Evolutionary conservation across 2,113 vertebrate species (phyloP).

Genomic region (Bos taurus): ARS-UCD2.0 NC_037343.1:63728501-63729000

Average conservation of each 20-base stretch:
- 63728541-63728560: neutral
- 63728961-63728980: conserved; percentile 77
- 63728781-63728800: neutral
- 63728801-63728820: conserved; percentile 36
- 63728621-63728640: neutral
- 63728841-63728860: conserved; percentile 84
- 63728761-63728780: neutral
- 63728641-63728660: neutral
- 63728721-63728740: neutral
- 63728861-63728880: conserved; percentile 75
- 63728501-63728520: neutral
- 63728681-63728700: accelerated
- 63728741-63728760: neutral
- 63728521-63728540: neutral
- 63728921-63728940: conserved; percentile 57
- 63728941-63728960: conserved; percentile 73
- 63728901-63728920: conserved; percentile 59
- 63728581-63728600: conserved; percentile 42
- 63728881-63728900: conserved; percentile 72
- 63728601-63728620: neutral
- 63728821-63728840: conserved; percentile 78
- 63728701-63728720: neutral
- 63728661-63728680: conserved; percentile 45
- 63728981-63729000: conserved; percentile 66
- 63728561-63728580: conserved; percentile 41